Conservation (phyloP, 1,140 invertebrate species). For the Asbolus verrucosus region DNA sequence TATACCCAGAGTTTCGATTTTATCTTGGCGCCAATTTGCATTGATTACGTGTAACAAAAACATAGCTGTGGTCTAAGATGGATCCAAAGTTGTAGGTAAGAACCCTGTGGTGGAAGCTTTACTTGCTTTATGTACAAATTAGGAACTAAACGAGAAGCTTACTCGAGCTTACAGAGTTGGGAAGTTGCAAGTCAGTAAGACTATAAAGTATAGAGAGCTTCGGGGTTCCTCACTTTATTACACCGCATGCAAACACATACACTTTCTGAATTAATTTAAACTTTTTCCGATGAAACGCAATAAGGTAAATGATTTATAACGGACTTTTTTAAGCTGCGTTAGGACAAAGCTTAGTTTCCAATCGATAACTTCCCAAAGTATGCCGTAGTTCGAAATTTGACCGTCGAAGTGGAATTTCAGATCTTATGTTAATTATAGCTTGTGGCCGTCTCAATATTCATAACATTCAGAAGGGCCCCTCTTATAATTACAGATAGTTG, state of each 20-base stretch:
- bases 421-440: slow-evolving; percentile 62
- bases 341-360: slow-evolving; percentile 11
- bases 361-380: slow-evolving; percentile 26
- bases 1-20: too few relatives aligned
- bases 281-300: slow-evolving; percentile 2
- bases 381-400: slow-evolving; percentile 23
- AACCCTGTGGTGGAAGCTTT: slow-evolving; percentile 52
- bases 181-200: slow-evolving; percentile 55
- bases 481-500: slow-evolving; percentile 58
- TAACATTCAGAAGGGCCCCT: slow-evolving; percentile 55
- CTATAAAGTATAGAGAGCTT: slow-evolving; percentile 56
- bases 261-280: slow-evolving; percentile 56
- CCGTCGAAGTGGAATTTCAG: slow-evolving; percentile 41
- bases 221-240: slow-evolving; percentile 48
- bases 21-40: background rate
- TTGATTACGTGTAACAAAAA: slow-evolving; percentile 23
- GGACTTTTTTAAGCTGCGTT: background rate
- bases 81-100: slow-evolving; percentile 54
- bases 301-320: background rate
- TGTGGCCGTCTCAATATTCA: slow-evolving; percentile 61
- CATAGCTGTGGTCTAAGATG: slow-evolving; percentile 49
- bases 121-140: slow-evolving; percentile 56
- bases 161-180: slow-evolving; percentile 55
- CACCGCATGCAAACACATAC: slow-evolving; percentile 49
- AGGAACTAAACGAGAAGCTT: slow-evolving; percentile 55